A percentile compares a stretch with the other conserved stretches of the same genome.
phyloP scores from a whole-genome alignment of 2,888 invertebrate species.

The Psylliodes chrysocephalus region DNA sequence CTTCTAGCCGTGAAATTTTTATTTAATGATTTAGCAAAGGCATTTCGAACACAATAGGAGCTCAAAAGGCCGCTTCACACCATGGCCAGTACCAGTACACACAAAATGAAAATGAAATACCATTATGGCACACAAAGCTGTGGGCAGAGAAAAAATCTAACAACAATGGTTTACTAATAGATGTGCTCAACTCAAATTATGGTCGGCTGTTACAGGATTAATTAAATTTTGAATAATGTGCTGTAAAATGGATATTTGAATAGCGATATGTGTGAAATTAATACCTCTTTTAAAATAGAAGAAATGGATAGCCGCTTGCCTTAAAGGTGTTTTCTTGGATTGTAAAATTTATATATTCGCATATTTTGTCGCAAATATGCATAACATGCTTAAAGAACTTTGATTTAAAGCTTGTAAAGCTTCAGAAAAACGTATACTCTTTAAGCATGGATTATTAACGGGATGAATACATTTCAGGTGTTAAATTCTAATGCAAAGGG shows the following conservation, averaged over 20 bases:
- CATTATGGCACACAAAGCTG: conserved; percentile 42
- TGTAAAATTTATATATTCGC: no score
- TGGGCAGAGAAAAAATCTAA: conserved; percentile 36
- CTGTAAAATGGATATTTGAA: conserved; percentile 16
- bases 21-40: conserved; percentile 47
- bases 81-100: conserved; percentile 35
- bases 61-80: conserved; percentile 38
- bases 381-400: no score
- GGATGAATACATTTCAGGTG: no score
- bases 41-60: conserved; percentile 38
- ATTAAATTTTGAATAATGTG: conserved; percentile 36
- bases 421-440: no score
- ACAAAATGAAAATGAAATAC: conserved; percentile 42
- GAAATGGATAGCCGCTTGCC: not conserved
- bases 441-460: no score
- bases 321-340: no score
- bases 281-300: conserved; percentile 14
- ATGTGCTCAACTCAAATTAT: conserved; percentile 38
- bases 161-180: conserved; percentile 40
- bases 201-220: conserved; percentile 27
- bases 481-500: no score
- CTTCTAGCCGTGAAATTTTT: conserved; percentile 45
- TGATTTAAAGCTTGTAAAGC: no score
- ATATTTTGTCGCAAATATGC: no score
- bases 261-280: conserved; percentile 24